phyloP scores from a whole-genome alignment of 2,797 vertebrate species.

The Champsocephalus gunnari region DNA sequence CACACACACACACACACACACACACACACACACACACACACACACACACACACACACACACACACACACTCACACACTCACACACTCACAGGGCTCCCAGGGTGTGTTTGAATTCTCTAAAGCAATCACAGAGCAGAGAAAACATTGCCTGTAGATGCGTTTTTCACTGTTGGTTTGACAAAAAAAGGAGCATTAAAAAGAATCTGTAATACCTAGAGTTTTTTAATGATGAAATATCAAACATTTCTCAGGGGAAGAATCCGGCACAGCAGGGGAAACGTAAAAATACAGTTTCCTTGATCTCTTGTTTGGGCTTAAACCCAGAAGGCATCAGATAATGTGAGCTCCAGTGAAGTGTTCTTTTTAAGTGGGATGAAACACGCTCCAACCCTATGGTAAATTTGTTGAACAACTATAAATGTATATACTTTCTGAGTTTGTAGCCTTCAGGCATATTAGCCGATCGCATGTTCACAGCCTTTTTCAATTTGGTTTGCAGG shows the following conservation, averaged over 20 bases:
- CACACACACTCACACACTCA: constrained; percentile 34
- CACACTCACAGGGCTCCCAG: constrained; percentile 8
- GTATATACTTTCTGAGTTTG: constrained; percentile 20
- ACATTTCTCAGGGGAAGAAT: constrained; percentile 52
- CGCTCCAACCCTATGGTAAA: constrained; percentile 28
- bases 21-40: constrained; percentile 33
- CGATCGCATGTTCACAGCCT: not conserved
- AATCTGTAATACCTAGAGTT: constrained; percentile 56
- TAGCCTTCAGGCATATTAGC: constrained; percentile 24
- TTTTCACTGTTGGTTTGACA: constrained; percentile 59
- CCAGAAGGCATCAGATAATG: constrained; percentile 63
- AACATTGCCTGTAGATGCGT: constrained; percentile 59
- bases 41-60: not conserved
- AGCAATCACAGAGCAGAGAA: constrained; percentile 42
- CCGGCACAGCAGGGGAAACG: constrained; percentile 32
- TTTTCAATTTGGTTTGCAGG: constrained; percentile 19
- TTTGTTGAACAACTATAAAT: constrained; percentile 41
- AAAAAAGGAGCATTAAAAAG: constrained; percentile 59
- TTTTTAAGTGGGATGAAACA: constrained; percentile 53
- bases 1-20: not conserved
- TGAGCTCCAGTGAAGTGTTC: constrained; percentile 44
- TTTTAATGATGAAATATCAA: constrained; percentile 64
- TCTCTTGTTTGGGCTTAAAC: constrained; percentile 66
- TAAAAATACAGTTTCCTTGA: constrained; percentile 58
- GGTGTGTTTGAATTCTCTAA: constrained; percentile 53